Evolutionary conservation across 2,797 vertebrate genomes (phyloP).

Genomic region (Myripristis murdjan): DNA sequence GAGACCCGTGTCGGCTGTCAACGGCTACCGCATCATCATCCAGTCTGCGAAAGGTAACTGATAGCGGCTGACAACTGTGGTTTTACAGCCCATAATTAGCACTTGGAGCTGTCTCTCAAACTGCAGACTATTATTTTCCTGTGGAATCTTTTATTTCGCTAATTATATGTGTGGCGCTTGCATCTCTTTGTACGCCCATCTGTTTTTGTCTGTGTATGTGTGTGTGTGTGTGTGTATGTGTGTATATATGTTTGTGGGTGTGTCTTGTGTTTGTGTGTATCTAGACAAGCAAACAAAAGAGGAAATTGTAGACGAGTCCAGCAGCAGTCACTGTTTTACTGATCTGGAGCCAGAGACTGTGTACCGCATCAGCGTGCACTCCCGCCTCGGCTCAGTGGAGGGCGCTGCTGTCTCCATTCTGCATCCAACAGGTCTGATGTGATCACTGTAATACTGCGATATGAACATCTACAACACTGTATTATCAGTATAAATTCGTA

Average conservation of each 20-base stretch:
- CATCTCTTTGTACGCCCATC: background rate
- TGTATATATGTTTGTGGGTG: conserved; percentile 18
- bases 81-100: background rate
- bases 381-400: conserved; percentile 81
- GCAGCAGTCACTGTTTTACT: conserved; percentile 85
- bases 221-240: conserved; percentile 28
- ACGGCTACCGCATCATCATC: conserved; percentile 83
- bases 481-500: background rate
- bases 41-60: conserved; percentile 85
- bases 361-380: conserved; percentile 86
- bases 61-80: background rate
- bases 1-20: conserved; percentile 81
- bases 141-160: background rate
- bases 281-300: conserved; percentile 82
- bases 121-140: background rate
- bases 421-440: conserved; percentile 84
- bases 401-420: conserved; percentile 87
- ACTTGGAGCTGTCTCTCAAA: background rate
- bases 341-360: conserved; percentile 82
- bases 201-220: conserved; percentile 13
- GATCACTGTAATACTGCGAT: background rate
- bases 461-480: background rate
- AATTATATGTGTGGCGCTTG: background rate
- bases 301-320: conserved; percentile 71
- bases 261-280: conserved; percentile 26